Evolutionary conservation across 1,140 invertebrate species (phyloP).

Genomic region (Dinothrombium tinctorium): DNA sequence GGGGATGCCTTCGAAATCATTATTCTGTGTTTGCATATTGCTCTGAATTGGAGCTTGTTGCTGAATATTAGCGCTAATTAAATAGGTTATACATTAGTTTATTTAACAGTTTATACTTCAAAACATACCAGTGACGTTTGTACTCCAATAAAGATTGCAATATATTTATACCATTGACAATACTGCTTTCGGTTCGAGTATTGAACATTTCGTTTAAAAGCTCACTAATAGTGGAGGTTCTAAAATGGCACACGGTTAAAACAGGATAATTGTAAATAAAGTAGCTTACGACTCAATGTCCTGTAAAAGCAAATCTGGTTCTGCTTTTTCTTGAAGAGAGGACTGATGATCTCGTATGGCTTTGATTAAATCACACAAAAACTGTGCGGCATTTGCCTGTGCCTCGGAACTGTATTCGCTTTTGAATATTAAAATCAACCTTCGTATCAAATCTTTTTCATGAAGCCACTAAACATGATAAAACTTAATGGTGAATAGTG

Average conservation of each 20-base stretch:
- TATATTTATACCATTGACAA: conserved; percentile 9
- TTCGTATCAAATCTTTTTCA: conserved; percentile 4
- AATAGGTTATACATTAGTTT: not conserved
- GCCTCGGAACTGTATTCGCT: conserved; percentile 26
- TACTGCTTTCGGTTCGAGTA: conserved; percentile 3
- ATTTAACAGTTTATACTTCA: not conserved
- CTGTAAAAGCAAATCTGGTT: conserved; percentile 37
- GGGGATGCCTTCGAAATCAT: not conserved
- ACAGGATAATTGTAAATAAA: not conserved
- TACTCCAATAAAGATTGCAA: conserved; percentile 10
- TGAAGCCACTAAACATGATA: not conserved
- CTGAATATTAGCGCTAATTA: not conserved
- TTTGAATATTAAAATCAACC: conserved; percentile 9
- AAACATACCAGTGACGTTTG: conserved; percentile 2
- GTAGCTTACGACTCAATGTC: conserved; percentile 42
- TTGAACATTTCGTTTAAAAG: conserved; percentile 24
- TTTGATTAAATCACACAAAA: conserved; percentile 53
- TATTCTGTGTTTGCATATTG: not conserved
- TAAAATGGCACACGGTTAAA: conserved; percentile 17
- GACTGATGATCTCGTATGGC: conserved; percentile 33
- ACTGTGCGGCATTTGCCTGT: conserved; percentile 52
- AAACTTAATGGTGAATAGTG: not conserved
- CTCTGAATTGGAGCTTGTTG: conserved; percentile 1
- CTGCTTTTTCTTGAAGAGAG: conserved; percentile 30
- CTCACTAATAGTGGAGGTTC: conserved; percentile 34